These are phyloP conservation scores for Spilogale gracilis DNA, from an alignment of 2,113 vertebrate genomes.

Conservation along the genomic window DNA sequence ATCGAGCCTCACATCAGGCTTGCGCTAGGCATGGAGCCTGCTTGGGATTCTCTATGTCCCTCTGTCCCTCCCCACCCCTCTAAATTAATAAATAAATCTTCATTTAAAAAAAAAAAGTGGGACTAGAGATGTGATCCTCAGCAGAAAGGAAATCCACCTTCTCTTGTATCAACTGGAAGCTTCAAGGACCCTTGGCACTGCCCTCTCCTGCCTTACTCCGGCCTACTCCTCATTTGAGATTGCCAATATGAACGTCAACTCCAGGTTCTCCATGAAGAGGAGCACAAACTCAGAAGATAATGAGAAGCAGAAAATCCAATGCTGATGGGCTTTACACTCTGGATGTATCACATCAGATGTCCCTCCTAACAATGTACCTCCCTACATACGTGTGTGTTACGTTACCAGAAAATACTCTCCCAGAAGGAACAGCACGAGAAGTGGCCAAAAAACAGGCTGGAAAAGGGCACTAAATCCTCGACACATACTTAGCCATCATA, in stretches of 20 bases:
- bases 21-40: not conserved
- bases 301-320: not conserved
- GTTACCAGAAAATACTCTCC: not conserved
- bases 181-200: not conserved
- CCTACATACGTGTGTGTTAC: not conserved
- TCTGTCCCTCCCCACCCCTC: not conserved
- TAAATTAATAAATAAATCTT: not conserved
- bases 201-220: not conserved
- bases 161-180: not conserved
- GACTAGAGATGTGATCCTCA: not conserved
- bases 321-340: not conserved
- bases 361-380: not conserved
- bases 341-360: not conserved
- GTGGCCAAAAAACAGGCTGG: conserved; percentile 20
- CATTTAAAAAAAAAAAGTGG: not conserved
- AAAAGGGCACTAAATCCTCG: not conserved
- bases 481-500: not conserved
- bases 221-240: not conserved
- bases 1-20: not conserved
- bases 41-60: not conserved
- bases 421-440: not conserved
- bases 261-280: not conserved
- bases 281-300: not conserved
- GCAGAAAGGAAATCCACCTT: not conserved
- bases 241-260: not conserved